phyloP scores from a whole-genome alignment of 2,888 invertebrate genomes.

The Nemapogon koenigi region DNA sequence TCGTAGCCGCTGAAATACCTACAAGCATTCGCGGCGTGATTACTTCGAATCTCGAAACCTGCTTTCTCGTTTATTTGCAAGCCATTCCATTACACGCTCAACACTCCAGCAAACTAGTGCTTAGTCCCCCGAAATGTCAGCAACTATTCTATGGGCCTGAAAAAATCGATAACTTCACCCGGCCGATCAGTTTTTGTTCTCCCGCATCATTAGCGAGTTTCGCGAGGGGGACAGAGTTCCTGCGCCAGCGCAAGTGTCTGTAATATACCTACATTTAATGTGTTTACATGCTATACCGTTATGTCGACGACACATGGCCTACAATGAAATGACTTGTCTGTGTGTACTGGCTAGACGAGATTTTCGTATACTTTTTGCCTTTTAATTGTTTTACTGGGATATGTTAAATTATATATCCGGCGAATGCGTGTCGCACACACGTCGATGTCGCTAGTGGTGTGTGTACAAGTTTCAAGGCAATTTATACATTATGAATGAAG shows the following conservation, averaged over 20 bases:
- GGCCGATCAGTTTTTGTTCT: constrained; percentile 33
- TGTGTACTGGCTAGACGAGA: constrained; percentile 30
- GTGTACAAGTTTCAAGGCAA: constrained; percentile 34
- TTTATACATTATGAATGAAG: constrained; percentile 62
- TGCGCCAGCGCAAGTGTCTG: constrained; percentile 36
- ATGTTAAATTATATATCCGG: constrained; percentile 30
- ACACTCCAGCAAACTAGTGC: too few species aligned
- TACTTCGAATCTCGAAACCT: too few species aligned
- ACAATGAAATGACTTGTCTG: constrained; percentile 1
- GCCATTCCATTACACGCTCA: too few species aligned
- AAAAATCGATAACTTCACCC: constrained; percentile 35
- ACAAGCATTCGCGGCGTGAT: too few species aligned
- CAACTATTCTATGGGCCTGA: constrained; percentile 23
- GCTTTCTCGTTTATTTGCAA: too few species aligned
- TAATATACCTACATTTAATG: constrained; percentile 30
- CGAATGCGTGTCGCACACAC: constrained; percentile 7
- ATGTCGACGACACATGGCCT: constrained; percentile 16
- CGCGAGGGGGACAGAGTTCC: constrained; percentile 30
- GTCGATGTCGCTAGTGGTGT: constrained; percentile 25
- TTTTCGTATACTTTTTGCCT: constrained; percentile 40
- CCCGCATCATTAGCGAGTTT: constrained; percentile 36
- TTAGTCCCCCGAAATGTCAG: constrained; percentile 36
- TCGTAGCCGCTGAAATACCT: too few species aligned
- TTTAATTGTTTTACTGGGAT: constrained; percentile 17
- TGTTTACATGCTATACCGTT: constrained; percentile 34